phyloP scores from a whole-genome alignment of 1,140 invertebrate species.

The Pentalonia nigronervosa region DNA sequence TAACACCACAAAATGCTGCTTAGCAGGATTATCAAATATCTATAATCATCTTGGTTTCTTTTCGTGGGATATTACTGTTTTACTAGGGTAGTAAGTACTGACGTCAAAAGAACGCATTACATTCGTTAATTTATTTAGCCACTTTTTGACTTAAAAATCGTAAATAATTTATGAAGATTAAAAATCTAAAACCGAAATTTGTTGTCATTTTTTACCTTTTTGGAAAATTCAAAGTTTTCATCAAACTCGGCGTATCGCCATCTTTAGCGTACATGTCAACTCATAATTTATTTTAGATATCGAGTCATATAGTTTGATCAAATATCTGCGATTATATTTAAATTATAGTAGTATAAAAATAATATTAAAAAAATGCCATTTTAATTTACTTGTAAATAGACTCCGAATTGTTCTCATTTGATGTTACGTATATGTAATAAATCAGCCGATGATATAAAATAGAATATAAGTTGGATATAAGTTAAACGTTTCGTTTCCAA shows the following conservation, averaged over 20 bases:
- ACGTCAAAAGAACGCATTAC: slow-evolving; percentile 81
- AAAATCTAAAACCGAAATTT: background rate
- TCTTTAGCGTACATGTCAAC: slow-evolving; percentile 90
- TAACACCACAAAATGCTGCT: slow-evolving; percentile 86
- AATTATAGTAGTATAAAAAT: background rate
- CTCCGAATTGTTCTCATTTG: slow-evolving; percentile 92
- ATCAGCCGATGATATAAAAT: slow-evolving; percentile 94
- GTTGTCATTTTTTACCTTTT: slow-evolving; percentile 70
- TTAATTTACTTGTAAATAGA: slow-evolving; percentile 68
- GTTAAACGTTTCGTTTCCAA: slow-evolving; percentile 92
- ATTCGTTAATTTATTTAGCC: slow-evolving; percentile 86
- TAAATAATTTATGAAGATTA: background rate
- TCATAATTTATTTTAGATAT: slow-evolving; percentile 69
- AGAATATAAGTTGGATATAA: slow-evolving; percentile 89
- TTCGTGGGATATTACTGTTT: slow-evolving; percentile 84
- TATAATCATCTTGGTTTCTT: slow-evolving; percentile 89
- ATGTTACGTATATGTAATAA: slow-evolving; percentile 93
- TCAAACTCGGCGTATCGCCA: slow-evolving; percentile 79
- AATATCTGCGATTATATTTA: slow-evolving; percentile 70
- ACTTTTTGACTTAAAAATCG: slow-evolving; percentile 79
- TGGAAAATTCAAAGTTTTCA: slow-evolving; percentile 80
- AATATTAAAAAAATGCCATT: background rate
- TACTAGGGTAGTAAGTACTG: slow-evolving; percentile 79
- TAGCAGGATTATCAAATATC: slow-evolving; percentile 91
- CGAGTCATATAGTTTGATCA: slow-evolving; percentile 94